phyloP scores from a whole-genome alignment of 2,113 vertebrate species.

The Menidia beryllina region DNA sequence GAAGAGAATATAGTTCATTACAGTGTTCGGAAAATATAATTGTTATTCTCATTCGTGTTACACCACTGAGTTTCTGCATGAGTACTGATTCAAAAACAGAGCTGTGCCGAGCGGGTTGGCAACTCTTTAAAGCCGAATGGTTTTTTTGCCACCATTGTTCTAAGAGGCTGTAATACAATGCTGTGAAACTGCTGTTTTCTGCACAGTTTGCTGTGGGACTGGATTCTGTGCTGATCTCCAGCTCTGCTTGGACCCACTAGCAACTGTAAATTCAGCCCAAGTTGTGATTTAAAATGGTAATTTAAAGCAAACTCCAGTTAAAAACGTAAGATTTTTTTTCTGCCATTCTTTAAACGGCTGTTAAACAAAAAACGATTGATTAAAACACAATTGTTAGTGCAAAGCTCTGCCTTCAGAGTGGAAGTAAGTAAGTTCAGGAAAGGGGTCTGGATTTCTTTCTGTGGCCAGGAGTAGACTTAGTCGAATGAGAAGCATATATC shows the following conservation, averaged over 20 bases:
- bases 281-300: slow-evolving; percentile 25
- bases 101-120: slow-evolving; percentile 21
- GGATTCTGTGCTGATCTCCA: slow-evolving; percentile 9
- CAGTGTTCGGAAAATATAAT: neutral
- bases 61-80: slow-evolving; percentile 9
- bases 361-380: slow-evolving; percentile 24
- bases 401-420: neutral
- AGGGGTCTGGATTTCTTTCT: slow-evolving; percentile 26
- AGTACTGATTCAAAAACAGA: slow-evolving; percentile 14
- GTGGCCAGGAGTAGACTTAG: slow-evolving; percentile 42
- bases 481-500: slow-evolving; percentile 51
- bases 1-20: neutral
- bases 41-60: neutral
- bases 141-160: slow-evolving; percentile 64
- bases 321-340: neutral
- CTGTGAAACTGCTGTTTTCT: slow-evolving; percentile 34
- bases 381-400: slow-evolving; percentile 20
- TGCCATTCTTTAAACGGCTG: neutral
- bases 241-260: slow-evolving; percentile 20
- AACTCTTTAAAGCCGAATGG: slow-evolving; percentile 30
- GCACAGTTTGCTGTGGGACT: slow-evolving; percentile 25
- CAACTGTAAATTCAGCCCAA: slow-evolving; percentile 5
- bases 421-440: slow-evolving; percentile 26
- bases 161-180: slow-evolving; percentile 27
- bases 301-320: slow-evolving; percentile 4